Percentiles rank a stretch among this genome's conserved stretches.
Evolutionary conservation across 2,113 vertebrate genomes (phyloP).

Genomic region (Anoura caudifer): DNA sequence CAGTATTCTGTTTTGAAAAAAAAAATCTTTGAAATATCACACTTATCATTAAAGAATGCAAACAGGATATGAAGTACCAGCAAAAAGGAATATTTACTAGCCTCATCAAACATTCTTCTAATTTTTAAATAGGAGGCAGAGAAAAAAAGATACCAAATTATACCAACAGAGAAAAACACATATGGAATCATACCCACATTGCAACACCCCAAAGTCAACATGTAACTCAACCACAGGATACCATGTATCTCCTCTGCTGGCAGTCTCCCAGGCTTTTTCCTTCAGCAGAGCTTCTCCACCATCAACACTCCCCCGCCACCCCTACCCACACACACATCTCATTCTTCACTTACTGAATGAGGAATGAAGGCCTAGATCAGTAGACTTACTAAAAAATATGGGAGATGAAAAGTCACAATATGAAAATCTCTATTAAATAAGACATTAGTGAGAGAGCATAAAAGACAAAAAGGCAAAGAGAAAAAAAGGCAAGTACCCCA

Average conservation of each 20-base stretch:
- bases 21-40: neutral
- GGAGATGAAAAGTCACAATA: neutral
- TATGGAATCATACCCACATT: neutral
- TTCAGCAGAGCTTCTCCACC: neutral
- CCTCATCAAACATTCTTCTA: neutral
- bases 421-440: constrained; percentile 4
- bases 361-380: neutral
- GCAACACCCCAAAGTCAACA: constrained; percentile 16
- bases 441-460: neutral
- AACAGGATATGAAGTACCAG: neutral
- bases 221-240: neutral
- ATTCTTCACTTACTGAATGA: neutral
- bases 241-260: neutral
- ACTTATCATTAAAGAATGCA: constrained; percentile 12
- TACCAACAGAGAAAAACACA: neutral
- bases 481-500: neutral
- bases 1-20: neutral
- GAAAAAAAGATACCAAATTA: neutral
- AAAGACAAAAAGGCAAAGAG: neutral
- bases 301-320: no score
- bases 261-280: neutral
- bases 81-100: constrained; percentile 15
- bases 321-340: neutral
- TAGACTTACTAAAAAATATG: neutral
- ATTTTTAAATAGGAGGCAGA: constrained; percentile 30